Evolutionary conservation across 2,888 invertebrate genomes (phyloP).

Genomic region (Sinodicranocentrus sp.): DNA sequence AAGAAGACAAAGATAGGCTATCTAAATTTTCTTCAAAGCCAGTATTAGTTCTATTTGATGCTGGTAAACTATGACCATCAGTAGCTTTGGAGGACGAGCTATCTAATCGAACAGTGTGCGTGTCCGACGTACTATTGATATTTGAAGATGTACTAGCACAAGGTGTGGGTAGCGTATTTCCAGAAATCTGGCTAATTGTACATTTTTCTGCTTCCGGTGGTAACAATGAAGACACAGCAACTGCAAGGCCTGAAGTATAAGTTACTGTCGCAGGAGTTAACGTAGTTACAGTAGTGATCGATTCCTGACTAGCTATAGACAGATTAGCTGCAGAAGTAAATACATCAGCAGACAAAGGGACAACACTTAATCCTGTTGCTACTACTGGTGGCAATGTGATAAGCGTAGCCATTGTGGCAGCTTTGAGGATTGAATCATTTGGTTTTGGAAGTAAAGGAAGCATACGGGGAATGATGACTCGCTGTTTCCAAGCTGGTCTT

Average conservation of each 20-base stretch:
- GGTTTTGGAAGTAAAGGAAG: conserved; percentile 84
- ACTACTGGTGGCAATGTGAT: conserved; percentile 56
- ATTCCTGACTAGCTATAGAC: conserved; percentile 1
- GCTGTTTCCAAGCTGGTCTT: conserved; percentile 80
- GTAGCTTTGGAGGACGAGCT: conserved; percentile 17
- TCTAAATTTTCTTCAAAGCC: conserved; percentile 63
- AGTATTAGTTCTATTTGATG: conserved; percentile 8
- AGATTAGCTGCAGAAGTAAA: conserved; percentile 25
- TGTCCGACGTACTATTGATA: neutral
- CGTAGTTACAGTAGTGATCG: neutral
- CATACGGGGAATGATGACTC: conserved; percentile 87
- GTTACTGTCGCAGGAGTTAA: conserved; percentile 13
- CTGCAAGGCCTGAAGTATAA: conserved; percentile 15
- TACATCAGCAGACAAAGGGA: conserved; percentile 45
- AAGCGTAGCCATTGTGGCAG: conserved; percentile 37
- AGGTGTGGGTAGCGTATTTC: neutral
- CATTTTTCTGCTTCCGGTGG: conserved; percentile 1
- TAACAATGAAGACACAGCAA: conserved; percentile 42
- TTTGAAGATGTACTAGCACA: neutral
- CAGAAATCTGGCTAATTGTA: conserved; percentile 14
- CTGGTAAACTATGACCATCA: neutral
- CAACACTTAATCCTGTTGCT: conserved; percentile 50
- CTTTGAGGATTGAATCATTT: conserved; percentile 31
- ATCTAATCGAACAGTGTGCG: neutral
- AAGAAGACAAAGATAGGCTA: conserved; percentile 74